Percentiles rank a stretch among this genome's conserved stretches.
Conservation (phyloP, 2,797 vertebrate genomes). For the Lepilemur ruficaudatus region DNA sequence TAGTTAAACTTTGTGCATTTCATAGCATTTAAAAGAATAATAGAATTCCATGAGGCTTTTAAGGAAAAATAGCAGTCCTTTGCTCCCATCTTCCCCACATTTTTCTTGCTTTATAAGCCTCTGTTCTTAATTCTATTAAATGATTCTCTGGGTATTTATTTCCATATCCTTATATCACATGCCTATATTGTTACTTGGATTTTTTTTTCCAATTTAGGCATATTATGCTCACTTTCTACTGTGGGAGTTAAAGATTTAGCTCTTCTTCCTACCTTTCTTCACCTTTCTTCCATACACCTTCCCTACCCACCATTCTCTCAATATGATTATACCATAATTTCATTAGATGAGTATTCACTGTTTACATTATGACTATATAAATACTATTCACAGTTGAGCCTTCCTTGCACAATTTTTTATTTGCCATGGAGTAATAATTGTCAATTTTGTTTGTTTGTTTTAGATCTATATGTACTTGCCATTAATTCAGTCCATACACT, state of each 20-base stretch:
- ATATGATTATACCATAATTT: not conserved
- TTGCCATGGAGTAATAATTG: not conserved
- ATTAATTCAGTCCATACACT: not conserved
- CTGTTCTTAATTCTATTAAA: not conserved
- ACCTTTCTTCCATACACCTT: not conserved
- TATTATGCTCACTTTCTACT: not conserved
- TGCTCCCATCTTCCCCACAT: not conserved
- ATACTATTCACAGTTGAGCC: not conserved
- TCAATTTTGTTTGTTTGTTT: slow-evolving; percentile 1
- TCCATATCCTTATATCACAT: not conserved
- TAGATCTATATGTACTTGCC: not conserved
- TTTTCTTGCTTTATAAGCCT: not conserved
- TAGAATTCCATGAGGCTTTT: not conserved
- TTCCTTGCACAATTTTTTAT: not conserved
- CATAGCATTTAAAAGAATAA: not conserved
- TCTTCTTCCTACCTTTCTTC: not conserved
- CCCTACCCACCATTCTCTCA: not conserved
- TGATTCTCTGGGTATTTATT: not conserved
- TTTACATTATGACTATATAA: not conserved
- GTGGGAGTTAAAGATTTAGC: not conserved
- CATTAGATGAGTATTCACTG: not conserved
- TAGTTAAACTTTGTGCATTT: slow-evolving; percentile 13
- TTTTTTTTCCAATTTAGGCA: not conserved
- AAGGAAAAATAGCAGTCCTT: not conserved
- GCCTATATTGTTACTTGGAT: not conserved